Evolutionary conservation across 2,888 invertebrate species (phyloP).

Genomic region (Megastigmus dorsalis): DNA sequence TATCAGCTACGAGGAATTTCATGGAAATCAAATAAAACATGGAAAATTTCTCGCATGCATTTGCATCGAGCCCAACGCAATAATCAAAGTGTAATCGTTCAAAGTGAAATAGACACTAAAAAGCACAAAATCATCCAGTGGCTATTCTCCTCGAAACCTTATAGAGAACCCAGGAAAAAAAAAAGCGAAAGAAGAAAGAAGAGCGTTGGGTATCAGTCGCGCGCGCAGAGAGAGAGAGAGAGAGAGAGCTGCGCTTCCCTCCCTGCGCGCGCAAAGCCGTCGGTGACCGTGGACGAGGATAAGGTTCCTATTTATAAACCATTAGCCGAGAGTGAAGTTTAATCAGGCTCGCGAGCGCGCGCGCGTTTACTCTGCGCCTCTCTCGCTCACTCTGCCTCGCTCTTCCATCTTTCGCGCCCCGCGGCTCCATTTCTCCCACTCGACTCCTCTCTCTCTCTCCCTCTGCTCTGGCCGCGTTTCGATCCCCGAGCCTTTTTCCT

Average conservation of each 20-base stretch:
- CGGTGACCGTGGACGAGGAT: constrained; percentile 47
- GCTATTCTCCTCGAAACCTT: no score
- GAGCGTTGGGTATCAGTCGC: neutral
- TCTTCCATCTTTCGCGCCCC: neutral
- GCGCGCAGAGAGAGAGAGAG: neutral
- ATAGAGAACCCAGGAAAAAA: no score
- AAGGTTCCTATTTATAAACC: constrained; percentile 63
- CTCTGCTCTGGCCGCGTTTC: constrained; percentile 15
- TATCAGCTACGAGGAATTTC: no score
- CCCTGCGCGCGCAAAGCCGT: neutral
- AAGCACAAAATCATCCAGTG: no score
- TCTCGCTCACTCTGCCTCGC: neutral
- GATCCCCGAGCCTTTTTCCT: neutral
- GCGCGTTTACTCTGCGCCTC: neutral
- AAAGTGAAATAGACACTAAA: no score
- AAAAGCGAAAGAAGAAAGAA: neutral
- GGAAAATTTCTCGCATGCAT: no score
- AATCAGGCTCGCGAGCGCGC: constrained; percentile 60
- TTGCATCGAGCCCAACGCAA: no score
- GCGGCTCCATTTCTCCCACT: no score
- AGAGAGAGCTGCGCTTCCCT: neutral
- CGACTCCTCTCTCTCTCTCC: neutral
- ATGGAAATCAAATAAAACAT: no score
- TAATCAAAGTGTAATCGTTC: no score
- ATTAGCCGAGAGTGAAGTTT: constrained; percentile 64